Evolutionary conservation across 2,888 invertebrate species (phyloP), one percentile per base, ranked within the genome.

Genomic region (Drosophila melanosoma): DNA sequence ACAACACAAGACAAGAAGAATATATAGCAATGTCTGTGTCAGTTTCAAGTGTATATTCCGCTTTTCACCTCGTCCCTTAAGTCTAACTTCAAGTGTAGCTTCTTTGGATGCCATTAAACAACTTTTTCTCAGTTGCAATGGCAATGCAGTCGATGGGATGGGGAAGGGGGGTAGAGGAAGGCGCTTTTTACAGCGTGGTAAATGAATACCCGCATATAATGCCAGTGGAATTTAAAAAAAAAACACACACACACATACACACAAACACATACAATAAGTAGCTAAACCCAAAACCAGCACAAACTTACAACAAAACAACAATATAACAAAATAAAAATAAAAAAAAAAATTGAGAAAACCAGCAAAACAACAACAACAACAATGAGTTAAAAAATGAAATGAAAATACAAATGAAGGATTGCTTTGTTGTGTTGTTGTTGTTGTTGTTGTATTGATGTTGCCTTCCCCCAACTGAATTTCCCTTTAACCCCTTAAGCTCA

Each of bases 341-440:
- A 56, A 38, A 45, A n/a, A 49, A 33, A 45, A n/a, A 49, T 35
- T 26, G 42, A 58, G 49, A 61, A 38, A 59, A 53, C 40, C 57
- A 57, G 32, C 26, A 26, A 36, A 26, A 11, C n/a, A 54, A 36
- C 35, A 48, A 48, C 33, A 65, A 81, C 61, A 38, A 42, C 53
- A 52, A 38, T 23, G 45, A 45, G 61, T 40, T 38, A 73, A 64
- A 66, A 83, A 71, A 60, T 76, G 74, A 69, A 74, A 61, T 64
- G 60, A 70, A 70, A 75, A 81, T 74, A 88, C 83, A 86, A 86
- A 88, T 86, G 83, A 83, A 83, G 89, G 81, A 88, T 86, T 84
- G 76, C 74, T 74, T 60, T 49, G 49, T 68, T 48, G 58, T 48
- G 58, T 33, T 62, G 72, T 57, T 74, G 70, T 64, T 68, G 51